These are phyloP conservation scores for sheep (Ovis aries) DNA, from an alignment of 2,113 vertebrate species.

Conservation along the genomic window ARS-UI_Ramb_v3.0 NC_056060.1:63026001-63026500, in stretches of 20 bases:
- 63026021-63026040: neutral
- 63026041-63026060: neutral
- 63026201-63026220: neutral
- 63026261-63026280: neutral
- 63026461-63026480: neutral
- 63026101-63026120: neutral
- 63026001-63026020: neutral
- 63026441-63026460: slow-evolving; percentile 4
- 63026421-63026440: neutral
- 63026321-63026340: neutral
- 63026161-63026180: neutral
- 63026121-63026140: neutral
- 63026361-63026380: slow-evolving; percentile 51
- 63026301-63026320: neutral
- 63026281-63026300: neutral
- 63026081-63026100: neutral
- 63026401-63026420: slow-evolving; percentile 16
- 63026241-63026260: neutral
- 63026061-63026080: slow-evolving; percentile 2
- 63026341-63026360: neutral
- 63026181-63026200: neutral
- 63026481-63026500: slow-evolving; percentile 20
- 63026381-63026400: slow-evolving; percentile 31
- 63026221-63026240: neutral
- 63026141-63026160: neutral